Conservation (phyloP, 2,113 vertebrate species). For the Strix aluco region DNA sequence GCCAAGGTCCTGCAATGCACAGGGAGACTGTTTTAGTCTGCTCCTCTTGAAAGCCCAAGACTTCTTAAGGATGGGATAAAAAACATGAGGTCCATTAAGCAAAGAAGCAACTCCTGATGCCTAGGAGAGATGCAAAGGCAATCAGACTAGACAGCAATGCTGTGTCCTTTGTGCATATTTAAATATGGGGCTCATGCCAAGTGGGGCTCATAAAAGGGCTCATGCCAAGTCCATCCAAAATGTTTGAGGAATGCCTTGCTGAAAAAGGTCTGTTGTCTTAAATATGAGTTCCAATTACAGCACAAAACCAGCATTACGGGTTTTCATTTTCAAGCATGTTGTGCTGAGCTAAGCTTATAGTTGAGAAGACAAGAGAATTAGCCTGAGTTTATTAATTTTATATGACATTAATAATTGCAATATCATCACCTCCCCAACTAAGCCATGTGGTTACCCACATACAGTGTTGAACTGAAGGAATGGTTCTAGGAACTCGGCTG, state of each 20-base stretch:
- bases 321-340: background rate
- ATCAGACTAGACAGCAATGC: background rate
- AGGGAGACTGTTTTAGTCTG: background rate
- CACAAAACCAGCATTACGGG: background rate
- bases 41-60: background rate
- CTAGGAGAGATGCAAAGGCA: background rate
- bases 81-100: background rate
- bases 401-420: background rate
- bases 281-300: background rate
- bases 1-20: background rate
- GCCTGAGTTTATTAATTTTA: background rate
- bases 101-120: background rate
- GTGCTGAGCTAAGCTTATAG: background rate
- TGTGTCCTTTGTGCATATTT: background rate
- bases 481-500: background rate
- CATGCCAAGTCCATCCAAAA: background rate
- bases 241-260: accelerated
- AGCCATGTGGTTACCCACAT: background rate
- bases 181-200: background rate
- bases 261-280: background rate
- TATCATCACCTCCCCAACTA: background rate
- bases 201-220: background rate
- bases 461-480: background rate
- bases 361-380: background rate
- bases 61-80: constrained; percentile 2